These are phyloP conservation scores for Protosalanx chinensis DNA, from an alignment of 2,797 vertebrate species.

Conservation along the genomic window DNA sequence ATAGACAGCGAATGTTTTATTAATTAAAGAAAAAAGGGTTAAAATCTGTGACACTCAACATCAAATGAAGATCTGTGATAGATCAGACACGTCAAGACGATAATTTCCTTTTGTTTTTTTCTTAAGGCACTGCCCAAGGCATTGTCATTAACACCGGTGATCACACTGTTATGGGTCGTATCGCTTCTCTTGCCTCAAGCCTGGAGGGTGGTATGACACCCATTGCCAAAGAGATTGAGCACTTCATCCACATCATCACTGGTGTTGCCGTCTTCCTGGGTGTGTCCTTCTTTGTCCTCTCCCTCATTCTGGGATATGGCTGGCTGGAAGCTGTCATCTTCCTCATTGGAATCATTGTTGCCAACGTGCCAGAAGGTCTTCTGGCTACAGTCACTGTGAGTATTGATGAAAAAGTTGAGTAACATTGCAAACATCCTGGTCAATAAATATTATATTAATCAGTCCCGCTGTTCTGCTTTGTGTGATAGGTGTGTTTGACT, in stretches of 20 bases:
- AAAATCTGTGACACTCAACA: background rate
- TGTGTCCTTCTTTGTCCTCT: conserved; percentile 89
- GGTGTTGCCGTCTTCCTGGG: conserved; percentile 95
- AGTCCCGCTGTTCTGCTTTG: background rate
- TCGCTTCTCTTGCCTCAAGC: conserved; percentile 90
- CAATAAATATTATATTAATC: background rate
- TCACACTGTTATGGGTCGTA: conserved; percentile 94
- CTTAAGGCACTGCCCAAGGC: conserved; percentile 87
- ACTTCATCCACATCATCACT: conserved; percentile 97
- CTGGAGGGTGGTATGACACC: conserved; percentile 91
- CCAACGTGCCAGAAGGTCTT: conserved; percentile 93
- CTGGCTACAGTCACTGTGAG: conserved; percentile 95
- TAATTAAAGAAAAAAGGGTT: background rate
- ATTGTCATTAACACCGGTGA: conserved; percentile 94
- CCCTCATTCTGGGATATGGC: conserved; percentile 89
- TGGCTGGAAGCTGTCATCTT: conserved; percentile 98
- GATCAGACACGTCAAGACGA: background rate
- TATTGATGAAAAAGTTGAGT: conserved; percentile 15
- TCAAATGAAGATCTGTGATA: too few species aligned
- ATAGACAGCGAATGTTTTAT: background rate
- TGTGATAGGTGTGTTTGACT: conserved; percentile 88
- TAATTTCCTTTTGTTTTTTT: background rate
- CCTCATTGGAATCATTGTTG: conserved; percentile 97
- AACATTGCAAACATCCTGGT: background rate
- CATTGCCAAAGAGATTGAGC: conserved; percentile 90